Evolutionary conservation across 2,797 vertebrate genomes (phyloP).

Genomic region (Emys orbicularis): DNA sequence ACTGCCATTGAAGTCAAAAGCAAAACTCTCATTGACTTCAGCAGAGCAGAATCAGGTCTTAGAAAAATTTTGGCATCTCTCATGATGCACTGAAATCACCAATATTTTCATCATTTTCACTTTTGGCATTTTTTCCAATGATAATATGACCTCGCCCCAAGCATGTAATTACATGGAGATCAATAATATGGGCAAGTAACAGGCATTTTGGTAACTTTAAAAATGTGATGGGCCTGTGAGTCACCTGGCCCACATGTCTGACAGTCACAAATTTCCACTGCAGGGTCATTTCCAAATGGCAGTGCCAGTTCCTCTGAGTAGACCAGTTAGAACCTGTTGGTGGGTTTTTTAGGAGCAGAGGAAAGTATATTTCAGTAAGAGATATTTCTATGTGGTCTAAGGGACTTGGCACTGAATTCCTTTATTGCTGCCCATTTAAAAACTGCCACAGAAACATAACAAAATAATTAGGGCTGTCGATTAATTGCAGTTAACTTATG

Average conservation of each 20-base stretch:
- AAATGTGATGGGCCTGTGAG: neutral
- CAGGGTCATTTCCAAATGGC: neutral
- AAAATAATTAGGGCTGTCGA: neutral
- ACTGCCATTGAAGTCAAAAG: neutral
- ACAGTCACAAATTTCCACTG: neutral
- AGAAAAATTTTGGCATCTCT: neutral
- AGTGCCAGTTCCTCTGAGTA: neutral
- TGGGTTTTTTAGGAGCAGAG: neutral
- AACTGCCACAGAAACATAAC: neutral
- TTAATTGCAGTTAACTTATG: too few species aligned
- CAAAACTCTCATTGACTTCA: neutral
- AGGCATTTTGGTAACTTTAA: neutral
- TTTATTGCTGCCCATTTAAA: neutral
- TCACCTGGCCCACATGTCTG: neutral
- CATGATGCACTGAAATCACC: neutral
- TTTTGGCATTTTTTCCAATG: neutral
- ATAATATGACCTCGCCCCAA: neutral
- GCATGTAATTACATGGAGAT: neutral
- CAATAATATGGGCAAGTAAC: neutral
- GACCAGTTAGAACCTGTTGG: neutral
- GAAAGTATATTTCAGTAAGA: neutral
- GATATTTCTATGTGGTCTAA: neutral
- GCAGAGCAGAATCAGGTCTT: neutral
- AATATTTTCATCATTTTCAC: neutral
- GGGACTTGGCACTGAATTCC: neutral